Base-by-base conservation (phyloP, 2,888 invertebrate genomes). In the Eupithecia subumbrata region DNA sequence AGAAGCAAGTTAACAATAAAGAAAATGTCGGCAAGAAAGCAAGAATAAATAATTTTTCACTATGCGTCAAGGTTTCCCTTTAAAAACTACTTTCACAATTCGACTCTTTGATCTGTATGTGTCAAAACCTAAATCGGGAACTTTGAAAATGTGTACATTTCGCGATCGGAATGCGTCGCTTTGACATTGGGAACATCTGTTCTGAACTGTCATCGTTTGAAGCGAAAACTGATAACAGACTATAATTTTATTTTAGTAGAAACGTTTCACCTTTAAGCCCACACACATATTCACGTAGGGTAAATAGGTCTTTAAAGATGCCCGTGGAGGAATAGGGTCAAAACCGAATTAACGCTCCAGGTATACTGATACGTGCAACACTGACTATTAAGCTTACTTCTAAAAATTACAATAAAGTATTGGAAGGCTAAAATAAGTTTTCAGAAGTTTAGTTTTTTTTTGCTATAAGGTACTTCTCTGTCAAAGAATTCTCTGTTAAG, bases 161-260 rank as follows among this genome's bases (percentile, higher is more conserved):
- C 25, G 22, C 37, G 25, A 45, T 45, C 8, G 68, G 71, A 63
- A 73, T 71, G 71, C 43, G 52, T 22, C 43, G 68, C 43, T 67
- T 67, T 73, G 73, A 73, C 76, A 76, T 76, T 76, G 76, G 43
- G 40, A 66, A 48, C 70, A 72, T 69, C 73, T 75, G 73, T 68
- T 73, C 34, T 16, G 30, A 63, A 60, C 67, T 73, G 71, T 71
- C 76, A 75, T 25, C 60, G 64, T 16, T 64, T 67, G 22, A n/a
- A 40, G 40, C 67, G 34, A 37, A 11, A 40, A 67, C 34, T 37
- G 67, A 64, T 64, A 64, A 64, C 34, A 64, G 5, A 3, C 34
- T 18, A 5, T 64, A 16, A 64, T 64, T 64, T 64, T 34, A 18
- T 34, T 64, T 63, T 63, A 30, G 25, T 63, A 30, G 25, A 4